Evolutionary conservation across 2,797 vertebrate genomes (phyloP), one percentile per base, ranked within the genome.

Genomic region (Alectoris magna): DNA sequence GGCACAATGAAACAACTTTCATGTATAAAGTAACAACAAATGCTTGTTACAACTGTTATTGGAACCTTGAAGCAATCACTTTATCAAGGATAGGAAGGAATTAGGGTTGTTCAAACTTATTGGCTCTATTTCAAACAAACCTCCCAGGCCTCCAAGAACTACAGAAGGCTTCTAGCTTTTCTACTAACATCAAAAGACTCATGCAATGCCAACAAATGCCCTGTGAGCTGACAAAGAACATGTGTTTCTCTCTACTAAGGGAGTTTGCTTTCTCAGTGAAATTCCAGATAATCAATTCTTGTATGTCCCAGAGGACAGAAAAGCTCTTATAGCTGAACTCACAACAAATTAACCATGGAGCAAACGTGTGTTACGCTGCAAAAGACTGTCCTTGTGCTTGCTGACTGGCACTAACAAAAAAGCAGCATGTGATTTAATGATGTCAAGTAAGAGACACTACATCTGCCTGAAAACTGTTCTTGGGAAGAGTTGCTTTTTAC

Each of bases 221-320:
- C 23, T 2, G 0, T 2, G 2, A 91, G 44, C 39, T 0, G 0
- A 78, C 82, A 81, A 77, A 62, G 49, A 87, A 77, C 87, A 74
- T 14, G 26, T 90, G 55, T 93, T 93, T 93, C 38, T 93, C 17
- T 66, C 84, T 74, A 27, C 23, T 2, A 4, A 69, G 46, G 62
- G 43, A 75, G 51, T 38, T 80, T 84, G 15, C 14, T 91, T 89
- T 83, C 66, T 46, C 43, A 81, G 59, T 85, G 67, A 91, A 78
- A 92, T 85, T 88, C 34, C n/a, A 80, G 49, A 72, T 83, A 81
- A 91, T 91, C 87, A 84, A 74, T 94, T 89, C 17, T 59, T 75
- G 2, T 53, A 34, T 38, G 38, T 88, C 84, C 55, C 89, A 85
- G 56, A 55, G 59, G 92, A 89, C 11, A 78, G 8, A 78, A 88